Conservation (phyloP, 2,888 invertebrate genomes). For the Melieria omissa region DNA sequence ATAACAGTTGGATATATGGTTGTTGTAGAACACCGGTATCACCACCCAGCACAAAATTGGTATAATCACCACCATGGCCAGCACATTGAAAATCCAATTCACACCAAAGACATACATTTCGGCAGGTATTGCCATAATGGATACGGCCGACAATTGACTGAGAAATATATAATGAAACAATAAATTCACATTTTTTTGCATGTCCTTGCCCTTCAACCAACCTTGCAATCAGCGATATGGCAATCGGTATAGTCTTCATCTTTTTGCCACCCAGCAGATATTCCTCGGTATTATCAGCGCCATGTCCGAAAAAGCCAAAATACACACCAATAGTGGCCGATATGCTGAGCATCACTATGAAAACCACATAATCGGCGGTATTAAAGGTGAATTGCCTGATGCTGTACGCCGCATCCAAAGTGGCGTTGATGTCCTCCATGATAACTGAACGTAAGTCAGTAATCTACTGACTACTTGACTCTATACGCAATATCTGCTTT, state of each 20-base stretch:
- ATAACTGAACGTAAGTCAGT: no score
- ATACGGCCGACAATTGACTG: conserved; percentile 70
- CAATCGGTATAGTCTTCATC: conserved; percentile 72
- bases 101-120: conserved; percentile 69
- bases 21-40: conserved; percentile 68
- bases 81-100: conserved; percentile 64
- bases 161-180: no score
- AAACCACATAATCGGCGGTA: conserved; percentile 69
- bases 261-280: conserved; percentile 72
- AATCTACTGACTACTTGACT: no score
- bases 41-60: conserved; percentile 63
- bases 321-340: conserved; percentile 72
- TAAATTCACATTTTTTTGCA: no score
- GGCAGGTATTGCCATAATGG: conserved; percentile 69
- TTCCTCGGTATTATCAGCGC: conserved; percentile 68
- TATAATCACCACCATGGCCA: conserved; percentile 63
- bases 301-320: conserved; percentile 69
- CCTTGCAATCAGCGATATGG: conserved; percentile 72
- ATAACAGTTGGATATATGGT: conserved; percentile 68
- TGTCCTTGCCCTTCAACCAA: conserved; percentile 14
- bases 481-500: no score
- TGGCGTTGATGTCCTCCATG: no score
- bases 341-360: conserved; percentile 68
- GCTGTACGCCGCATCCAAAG: no score
- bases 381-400: conserved; percentile 55